Percentiles rank a stretch among this genome's conserved stretches.
Conservation (phyloP, 2,888 invertebrate species). For the Artemia sinica region DNA sequence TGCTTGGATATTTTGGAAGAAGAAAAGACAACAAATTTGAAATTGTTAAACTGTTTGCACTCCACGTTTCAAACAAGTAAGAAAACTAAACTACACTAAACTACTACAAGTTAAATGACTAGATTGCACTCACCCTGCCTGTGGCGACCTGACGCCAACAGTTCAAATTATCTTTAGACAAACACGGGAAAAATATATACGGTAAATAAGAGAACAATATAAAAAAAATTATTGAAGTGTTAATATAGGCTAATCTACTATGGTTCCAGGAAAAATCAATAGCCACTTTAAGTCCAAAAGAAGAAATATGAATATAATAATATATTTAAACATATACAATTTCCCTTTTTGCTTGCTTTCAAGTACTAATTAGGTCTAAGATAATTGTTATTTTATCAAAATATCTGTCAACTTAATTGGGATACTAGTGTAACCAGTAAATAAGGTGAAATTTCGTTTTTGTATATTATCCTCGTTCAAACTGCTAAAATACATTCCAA, state of each 20-base stretch:
- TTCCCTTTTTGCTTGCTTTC: neutral
- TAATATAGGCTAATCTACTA: too few species aligned
- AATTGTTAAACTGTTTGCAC: too few species aligned
- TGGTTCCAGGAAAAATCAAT: neutral
- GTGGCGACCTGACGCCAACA: conserved; percentile 17
- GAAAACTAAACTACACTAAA: neutral
- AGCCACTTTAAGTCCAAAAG: neutral
- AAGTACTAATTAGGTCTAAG: too few species aligned
- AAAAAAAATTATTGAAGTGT: neutral
- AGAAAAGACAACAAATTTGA: too few species aligned
- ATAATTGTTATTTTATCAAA: too few species aligned
- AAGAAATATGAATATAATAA: neutral
- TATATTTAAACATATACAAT: neutral
- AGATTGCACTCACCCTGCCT: conserved; percentile 25
- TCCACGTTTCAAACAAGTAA: too few species aligned
- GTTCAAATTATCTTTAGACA: neutral
- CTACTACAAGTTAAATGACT: conserved; percentile 21
- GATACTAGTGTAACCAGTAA: too few species aligned
- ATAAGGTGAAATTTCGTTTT: too few species aligned
- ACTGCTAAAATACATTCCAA: too few species aligned
- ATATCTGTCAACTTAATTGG: too few species aligned
- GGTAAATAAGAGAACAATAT: conserved; percentile 14
- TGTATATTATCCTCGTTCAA: too few species aligned
- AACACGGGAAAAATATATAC: conserved; percentile 17
- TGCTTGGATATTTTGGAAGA: too few species aligned